Base-by-base conservation (phyloP, 2,797 vertebrate genomes). In the Macrochelys suwanniensis region DNA sequence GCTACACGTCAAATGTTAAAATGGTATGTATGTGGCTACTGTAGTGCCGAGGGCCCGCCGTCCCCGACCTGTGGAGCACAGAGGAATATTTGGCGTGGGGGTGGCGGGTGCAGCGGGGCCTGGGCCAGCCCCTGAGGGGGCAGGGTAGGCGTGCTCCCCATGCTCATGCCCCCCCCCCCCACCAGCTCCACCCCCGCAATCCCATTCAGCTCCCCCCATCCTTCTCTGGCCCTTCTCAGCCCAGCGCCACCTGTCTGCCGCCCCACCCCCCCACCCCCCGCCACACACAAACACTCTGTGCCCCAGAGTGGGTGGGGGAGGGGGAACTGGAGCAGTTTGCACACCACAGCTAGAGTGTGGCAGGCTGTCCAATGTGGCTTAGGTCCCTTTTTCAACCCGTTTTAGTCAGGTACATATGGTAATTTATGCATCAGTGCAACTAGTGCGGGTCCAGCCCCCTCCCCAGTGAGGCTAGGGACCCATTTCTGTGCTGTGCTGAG, bases 21-120 rank as follows among this genome's bases (percentile, higher is more conserved):
- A 47, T 49, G 74, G 26, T 9, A 77, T 47, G 7, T 28, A 31
- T 8, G 0, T 77, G 76, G 4, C 6, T 1, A 5, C 5, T 1
- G 3, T 1, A 28, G 42, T 37, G 59, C 11, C 23, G 65, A 5
- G 11, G 57, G 4, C 16, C 15, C 16, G 7, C 51, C 19, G 47
- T 6, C 3, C 25, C 31, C 59, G 16, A 61, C 19, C 33, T 21
- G 65, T n/a, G 17, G 65, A 8, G 1, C 19, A 42, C n/a, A n/a
- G n/a, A 68, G 9, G n/a, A 37, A 21, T 16, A 19, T 31, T 17
- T 3, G 15, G 13, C 6, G 4, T 2, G 33, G 15, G 7, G 56
- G 11, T 6, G 12, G 21, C 4, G 11, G 57, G 15, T 10, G n/a
- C 19, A 37, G 19, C 17, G 1, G 16, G 33, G 33, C n/a, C 8